These are phyloP conservation scores for Furcula furcula DNA, from an alignment of 2,888 invertebrate species.

Conservation along the genomic window DNA sequence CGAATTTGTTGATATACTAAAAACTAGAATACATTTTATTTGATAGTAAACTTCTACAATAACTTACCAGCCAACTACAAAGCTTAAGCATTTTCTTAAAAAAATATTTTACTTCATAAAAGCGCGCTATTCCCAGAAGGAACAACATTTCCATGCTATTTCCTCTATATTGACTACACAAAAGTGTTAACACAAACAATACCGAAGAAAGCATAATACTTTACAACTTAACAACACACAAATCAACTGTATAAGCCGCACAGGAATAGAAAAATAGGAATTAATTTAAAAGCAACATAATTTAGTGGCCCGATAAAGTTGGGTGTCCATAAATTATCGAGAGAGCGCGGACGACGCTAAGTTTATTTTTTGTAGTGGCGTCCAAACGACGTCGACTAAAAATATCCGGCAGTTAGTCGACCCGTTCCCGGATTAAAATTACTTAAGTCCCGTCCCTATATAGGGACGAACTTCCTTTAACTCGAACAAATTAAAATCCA, in stretches of 20 bases:
- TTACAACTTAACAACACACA: constrained; percentile 4
- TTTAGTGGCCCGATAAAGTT: constrained; percentile 53
- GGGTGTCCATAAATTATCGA: constrained; percentile 63
- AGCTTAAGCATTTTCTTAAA: no score
- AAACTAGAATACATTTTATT: no score
- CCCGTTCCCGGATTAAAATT: constrained; percentile 62
- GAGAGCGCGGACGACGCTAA: constrained; percentile 46
- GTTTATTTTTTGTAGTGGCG: constrained; percentile 58
- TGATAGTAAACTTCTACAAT: no score
- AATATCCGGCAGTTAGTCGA: constrained; percentile 65
- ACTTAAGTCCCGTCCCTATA: constrained; percentile 50
- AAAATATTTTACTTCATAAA: no score
- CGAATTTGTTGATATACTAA: neutral
- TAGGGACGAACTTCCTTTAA: constrained; percentile 41
- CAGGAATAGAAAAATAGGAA: constrained; percentile 37
- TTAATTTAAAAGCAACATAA: constrained; percentile 48
- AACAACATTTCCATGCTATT: neutral
- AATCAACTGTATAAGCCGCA: constrained; percentile 14
- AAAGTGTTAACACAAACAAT: neutral
- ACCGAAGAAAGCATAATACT: neutral
- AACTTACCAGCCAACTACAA: no score
- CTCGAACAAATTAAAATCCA: constrained; percentile 31
- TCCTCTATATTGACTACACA: neutral
- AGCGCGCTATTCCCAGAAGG: no score
- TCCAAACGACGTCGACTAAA: constrained; percentile 63